A percentile compares a stretch with the other conserved stretches of the same genome.
phyloP scores from a whole-genome alignment of 2,113 vertebrate genomes.

The Gila orcuttii region DNA sequence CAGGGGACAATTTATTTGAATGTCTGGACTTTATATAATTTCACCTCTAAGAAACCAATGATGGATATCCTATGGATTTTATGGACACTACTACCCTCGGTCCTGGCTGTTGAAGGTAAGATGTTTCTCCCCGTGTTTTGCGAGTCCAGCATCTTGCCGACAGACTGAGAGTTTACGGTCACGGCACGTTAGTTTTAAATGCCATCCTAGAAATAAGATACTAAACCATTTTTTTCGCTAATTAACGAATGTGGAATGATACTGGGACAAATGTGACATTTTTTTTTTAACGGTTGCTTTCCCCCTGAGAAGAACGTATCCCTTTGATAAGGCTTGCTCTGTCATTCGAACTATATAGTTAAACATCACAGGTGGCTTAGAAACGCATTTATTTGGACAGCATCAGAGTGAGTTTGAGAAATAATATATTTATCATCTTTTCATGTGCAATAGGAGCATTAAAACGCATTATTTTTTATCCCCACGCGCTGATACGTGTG shows the following conservation, averaged over 20 bases:
- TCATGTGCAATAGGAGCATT: not conserved
- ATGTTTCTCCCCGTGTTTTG: constrained; percentile 39
- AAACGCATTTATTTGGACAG: not conserved
- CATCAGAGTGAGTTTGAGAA: not conserved
- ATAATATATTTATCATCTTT: not conserved
- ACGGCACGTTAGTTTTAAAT: constrained; percentile 51
- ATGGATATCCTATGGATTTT: constrained; percentile 85
- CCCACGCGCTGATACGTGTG: not conserved
- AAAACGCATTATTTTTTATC: constrained; percentile 9
- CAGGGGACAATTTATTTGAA: constrained; percentile 77
- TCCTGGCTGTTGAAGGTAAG: constrained; percentile 82
- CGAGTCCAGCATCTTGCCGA: constrained; percentile 63
- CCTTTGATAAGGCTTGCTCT: not conserved
- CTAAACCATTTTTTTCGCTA: constrained; percentile 18
- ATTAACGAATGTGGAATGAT: not conserved
- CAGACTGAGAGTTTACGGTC: constrained; percentile 58
- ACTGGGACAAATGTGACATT: not conserved
- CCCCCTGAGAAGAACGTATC: constrained; percentile 8
- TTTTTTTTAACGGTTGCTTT: constrained; percentile 16
- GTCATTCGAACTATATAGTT: not conserved
- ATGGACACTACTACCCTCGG: constrained; percentile 80
- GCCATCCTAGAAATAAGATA: constrained; percentile 35
- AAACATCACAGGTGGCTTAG: not conserved
- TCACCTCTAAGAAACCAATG: constrained; percentile 67
- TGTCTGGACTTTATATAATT: constrained; percentile 67